Conservation (phyloP, 23 tunicate species). For the Trididemnum miniatum region DNA sequence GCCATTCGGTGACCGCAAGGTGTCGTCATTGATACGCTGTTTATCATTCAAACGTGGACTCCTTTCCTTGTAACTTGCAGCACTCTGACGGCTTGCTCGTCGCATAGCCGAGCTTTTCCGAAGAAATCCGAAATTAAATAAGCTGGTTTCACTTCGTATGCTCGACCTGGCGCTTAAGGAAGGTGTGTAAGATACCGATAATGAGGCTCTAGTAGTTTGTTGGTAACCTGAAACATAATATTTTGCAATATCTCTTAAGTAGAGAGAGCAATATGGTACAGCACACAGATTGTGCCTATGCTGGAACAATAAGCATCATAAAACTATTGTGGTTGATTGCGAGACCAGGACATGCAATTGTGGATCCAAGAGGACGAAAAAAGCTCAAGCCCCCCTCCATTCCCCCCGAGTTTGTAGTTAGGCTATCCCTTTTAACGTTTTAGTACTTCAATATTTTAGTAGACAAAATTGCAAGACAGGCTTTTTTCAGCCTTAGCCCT, state of each 20-base stretch:
- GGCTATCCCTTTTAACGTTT: no score
- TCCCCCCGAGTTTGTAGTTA: no score
- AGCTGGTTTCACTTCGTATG: conserved; percentile 48
- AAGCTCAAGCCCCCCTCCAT: no score
- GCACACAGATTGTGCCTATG: neutral
- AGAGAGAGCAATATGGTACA: neutral
- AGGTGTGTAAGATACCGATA: conserved; percentile 76
- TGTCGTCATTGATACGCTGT: neutral
- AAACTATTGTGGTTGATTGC: no score
- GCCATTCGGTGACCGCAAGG: neutral
- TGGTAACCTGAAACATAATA: conserved; percentile 58
- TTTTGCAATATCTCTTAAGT: neutral
- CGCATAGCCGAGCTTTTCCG: conserved; percentile 21
- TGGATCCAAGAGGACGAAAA: no score
- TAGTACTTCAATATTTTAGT: no score
- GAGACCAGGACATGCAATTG: no score
- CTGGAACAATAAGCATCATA: no score
- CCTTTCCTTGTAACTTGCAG: conserved; percentile 16
- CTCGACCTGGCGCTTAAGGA: conserved; percentile 46
- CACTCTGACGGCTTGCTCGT: conserved; percentile 31
- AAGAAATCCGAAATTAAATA: conserved; percentile 38
- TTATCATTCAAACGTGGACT: conserved; percentile 4
- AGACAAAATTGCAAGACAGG: no score
- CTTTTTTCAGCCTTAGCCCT: no score
- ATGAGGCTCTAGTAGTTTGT: conserved; percentile 80